These are phyloP conservation scores for Atta cephalotes DNA, from an alignment of 1,140 invertebrate genomes.

Conservation along the genomic window DNA sequence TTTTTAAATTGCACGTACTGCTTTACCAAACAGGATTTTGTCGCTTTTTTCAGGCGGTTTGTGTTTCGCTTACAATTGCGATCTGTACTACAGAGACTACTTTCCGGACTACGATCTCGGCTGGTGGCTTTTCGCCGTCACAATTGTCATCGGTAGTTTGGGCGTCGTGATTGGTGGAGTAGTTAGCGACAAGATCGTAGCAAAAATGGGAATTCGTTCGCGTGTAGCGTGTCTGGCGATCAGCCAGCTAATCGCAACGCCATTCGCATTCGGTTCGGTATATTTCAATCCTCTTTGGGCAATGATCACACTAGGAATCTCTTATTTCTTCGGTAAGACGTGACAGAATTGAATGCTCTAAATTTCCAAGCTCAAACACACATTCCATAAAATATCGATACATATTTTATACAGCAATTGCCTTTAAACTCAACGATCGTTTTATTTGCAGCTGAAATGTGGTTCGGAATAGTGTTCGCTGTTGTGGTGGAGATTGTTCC, in stretches of 20 bases:
- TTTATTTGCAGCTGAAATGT: conserved; percentile 92
- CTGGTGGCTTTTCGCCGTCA: conserved; percentile 95
- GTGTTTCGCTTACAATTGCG: conserved; percentile 96
- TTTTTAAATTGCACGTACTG: not conserved
- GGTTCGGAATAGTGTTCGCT: conserved; percentile 96
- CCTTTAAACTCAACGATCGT: not conserved
- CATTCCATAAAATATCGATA: not conserved
- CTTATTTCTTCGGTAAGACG: conserved; percentile 93
- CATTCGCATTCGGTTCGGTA: conserved; percentile 95
- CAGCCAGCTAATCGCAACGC: conserved; percentile 94
- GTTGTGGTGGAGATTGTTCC: conserved; percentile 96
- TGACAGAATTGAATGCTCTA: not conserved
- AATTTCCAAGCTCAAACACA: not conserved
- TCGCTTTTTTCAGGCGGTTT: conserved; percentile 89
- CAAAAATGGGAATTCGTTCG: conserved; percentile 94
- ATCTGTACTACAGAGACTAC: conserved; percentile 94
- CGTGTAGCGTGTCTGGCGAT: conserved; percentile 93
- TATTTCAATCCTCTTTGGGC: conserved; percentile 93
- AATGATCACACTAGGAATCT: conserved; percentile 94
- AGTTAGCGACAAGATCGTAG: conserved; percentile 95
- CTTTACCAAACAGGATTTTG: not conserved
- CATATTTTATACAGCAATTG: not conserved
- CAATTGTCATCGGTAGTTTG: conserved; percentile 94
- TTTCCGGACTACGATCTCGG: conserved; percentile 95
- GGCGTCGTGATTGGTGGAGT: conserved; percentile 96